phyloP scores from a whole-genome alignment of 1,140 invertebrate genomes.

The Lasioglossum albipes region DNA sequence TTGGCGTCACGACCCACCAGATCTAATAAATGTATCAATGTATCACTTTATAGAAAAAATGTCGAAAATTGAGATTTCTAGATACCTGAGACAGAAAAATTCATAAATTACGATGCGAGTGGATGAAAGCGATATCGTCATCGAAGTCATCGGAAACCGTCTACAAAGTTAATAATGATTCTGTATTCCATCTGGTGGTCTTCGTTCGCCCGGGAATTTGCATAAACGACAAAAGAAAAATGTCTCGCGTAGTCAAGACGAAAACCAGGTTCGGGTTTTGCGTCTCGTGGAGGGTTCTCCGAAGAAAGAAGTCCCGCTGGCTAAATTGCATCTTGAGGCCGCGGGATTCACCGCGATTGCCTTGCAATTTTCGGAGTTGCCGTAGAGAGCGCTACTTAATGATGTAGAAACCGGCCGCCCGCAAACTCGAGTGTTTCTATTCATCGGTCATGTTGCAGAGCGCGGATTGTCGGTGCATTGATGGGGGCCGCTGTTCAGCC shows the following conservation, averaged over 20 bases:
- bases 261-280: neutral
- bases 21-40: too few species aligned
- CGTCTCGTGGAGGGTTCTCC: neutral
- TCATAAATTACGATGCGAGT: too few species aligned
- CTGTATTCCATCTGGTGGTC: neutral
- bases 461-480: neutral
- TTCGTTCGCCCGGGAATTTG: slow-evolving; percentile 16
- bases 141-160: too few species aligned
- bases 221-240: slow-evolving; percentile 14
- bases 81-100: too few species aligned
- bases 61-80: too few species aligned
- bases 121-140: too few species aligned
- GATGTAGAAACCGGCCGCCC: slow-evolving; percentile 1
- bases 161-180: slow-evolving; percentile 21
- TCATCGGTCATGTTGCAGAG: neutral
- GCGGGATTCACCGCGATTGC: neutral
- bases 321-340: slow-evolving; percentile 30
- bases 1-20: too few species aligned
- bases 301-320: slow-evolving; percentile 14
- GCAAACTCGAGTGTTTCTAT: neutral
- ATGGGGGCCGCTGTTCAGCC: neutral
- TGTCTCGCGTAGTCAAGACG: slow-evolving; percentile 2
- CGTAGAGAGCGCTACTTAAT: slow-evolving; percentile 6
- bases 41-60: too few species aligned
- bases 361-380: neutral